phyloP scores from a whole-genome alignment of 1,140 invertebrate species.

The Neodiprion fabricii region DNA sequence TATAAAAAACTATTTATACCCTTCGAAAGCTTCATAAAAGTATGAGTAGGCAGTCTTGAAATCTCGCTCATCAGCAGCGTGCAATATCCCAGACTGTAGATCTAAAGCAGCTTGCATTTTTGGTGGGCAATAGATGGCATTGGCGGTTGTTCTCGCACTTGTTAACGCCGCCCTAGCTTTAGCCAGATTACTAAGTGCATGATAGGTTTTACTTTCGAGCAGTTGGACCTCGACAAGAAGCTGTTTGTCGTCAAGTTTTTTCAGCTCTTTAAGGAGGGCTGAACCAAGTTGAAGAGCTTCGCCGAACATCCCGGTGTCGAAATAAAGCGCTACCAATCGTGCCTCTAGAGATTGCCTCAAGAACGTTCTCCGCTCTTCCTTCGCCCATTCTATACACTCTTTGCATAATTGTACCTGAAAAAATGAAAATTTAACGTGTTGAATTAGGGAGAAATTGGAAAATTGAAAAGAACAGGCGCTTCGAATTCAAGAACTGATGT shows the following conservation, averaged over 20 bases:
- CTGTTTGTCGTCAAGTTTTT: slow-evolving; percentile 99
- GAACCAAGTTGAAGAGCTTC: slow-evolving; percentile 87
- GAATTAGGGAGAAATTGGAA: slow-evolving; percentile 1
- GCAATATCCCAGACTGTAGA: slow-evolving; percentile 96
- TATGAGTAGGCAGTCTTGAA: slow-evolving; percentile 99
- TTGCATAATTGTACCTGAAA: slow-evolving; percentile 80
- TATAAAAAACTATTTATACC: slow-evolving; percentile 52
- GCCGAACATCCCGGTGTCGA: slow-evolving; percentile 89
- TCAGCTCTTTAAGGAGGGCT: slow-evolving; percentile 90
- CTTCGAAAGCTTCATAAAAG: slow-evolving; percentile 99
- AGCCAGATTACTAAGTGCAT: slow-evolving; percentile 95
- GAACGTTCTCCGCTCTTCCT: slow-evolving; percentile 96
- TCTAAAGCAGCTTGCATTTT: slow-evolving; percentile 97
- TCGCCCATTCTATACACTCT: slow-evolving; percentile 99
- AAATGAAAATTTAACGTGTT: slow-evolving; percentile 17
- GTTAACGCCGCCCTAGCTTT: slow-evolving; percentile 97
- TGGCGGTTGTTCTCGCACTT: slow-evolving; percentile 97
- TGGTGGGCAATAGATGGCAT: slow-evolving; percentile 98
- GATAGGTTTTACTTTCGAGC: slow-evolving; percentile 98
- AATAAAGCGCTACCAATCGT: slow-evolving; percentile 91
- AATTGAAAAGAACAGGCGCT: slow-evolving; percentile 12
- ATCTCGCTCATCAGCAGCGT: slow-evolving; percentile 98
- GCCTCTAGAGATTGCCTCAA: slow-evolving; percentile 95
- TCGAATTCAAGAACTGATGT: too few species aligned
- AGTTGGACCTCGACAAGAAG: slow-evolving; percentile 96